Base-by-base conservation (phyloP, 2,888 invertebrate genomes). In the Pomacea canaliculata region DNA sequence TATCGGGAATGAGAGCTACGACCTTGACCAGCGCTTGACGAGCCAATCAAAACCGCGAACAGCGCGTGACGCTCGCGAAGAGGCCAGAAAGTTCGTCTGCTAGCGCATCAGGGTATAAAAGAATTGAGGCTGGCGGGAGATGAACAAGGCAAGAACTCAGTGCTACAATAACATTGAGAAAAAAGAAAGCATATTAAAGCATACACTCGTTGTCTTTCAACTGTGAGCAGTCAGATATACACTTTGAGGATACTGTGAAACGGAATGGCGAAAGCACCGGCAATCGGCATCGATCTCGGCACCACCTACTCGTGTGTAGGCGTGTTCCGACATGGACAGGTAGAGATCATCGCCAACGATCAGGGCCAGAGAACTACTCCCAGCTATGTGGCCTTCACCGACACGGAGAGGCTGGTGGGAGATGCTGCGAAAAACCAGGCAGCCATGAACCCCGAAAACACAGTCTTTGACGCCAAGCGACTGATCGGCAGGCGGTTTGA, bases 241-340 rank as follows among this genome's bases (percentile, higher is more conserved):
- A 66, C 3, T 23, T 23, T 37, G 37, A 5, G 5, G 3, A 37
- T 37, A 37, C 4, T 37, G 37, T 37, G 37, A 37, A 37, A 37
- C 37, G 23, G 23, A 49, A 46, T 48, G 48, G 48, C 23, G 16
- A 83, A 80, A 76, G 74, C 66, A 19, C 86, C 88, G 60, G 91
- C 90, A 80, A 95, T 97, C 90, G 97, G 97, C 93, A 96, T 97
- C 92, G 96, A 96, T 91, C 92, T 96, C 85, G 96, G 96, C 73
- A 96, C 96, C 76, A 96, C 95, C 18, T 96, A 94, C 91, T 96
- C 95, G 76, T 89, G 88, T 80, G 87, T 89, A 46, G 88, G 85
- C 27, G 84, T 81, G 63, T 91, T 91, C 83, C 88, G 89, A 84
- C 90, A 91, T 79, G 91, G 91, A 89, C 83, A 92, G 84, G 91